Base-by-base conservation (phyloP, 2,888 invertebrate species). In the Scaptomyza cyrtandrae region DNA sequence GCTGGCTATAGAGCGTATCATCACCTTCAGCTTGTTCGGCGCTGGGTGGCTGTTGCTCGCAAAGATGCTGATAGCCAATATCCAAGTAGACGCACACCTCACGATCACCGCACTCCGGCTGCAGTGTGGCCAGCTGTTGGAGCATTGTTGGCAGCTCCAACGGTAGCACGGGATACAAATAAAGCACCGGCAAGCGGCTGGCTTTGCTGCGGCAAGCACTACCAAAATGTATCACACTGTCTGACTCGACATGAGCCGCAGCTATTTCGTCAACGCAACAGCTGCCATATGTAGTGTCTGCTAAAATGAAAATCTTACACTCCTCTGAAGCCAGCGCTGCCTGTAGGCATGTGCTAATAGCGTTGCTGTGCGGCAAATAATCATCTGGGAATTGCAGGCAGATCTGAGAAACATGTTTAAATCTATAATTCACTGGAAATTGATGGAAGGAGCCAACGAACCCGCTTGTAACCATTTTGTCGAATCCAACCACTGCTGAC, bases 381-480 rank as follows among this genome's bases (percentile, higher is more conserved):
- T 94, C 93, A 92, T 98, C 98, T 9, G 98, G 98, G 92, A 98
- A 98, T 93, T 98, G 98, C 45, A 98, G 93, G 74, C 97, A 98
- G 37, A 98, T 95, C 97, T 98, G 39, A 29, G n/a, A 39, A 31
- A 27, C 7, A 19, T 16, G 16, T 62, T 58, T 24, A 39, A 19
- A 19, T 14, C 10, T 37, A 9, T 7, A 24, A 9, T 48, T 3
- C 6, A 48, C 10, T 7, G 6, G 14, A 11, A 14, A 27, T 6
- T 11, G 3, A 2, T 6, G 6, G 6, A 33, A 14, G 4, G 9
- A n/a, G 43, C 13, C 14, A 55, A 82, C 89, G 90, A 91, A 97
- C 97, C 93, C 94, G 95, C 80, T 93, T 89, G 90, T 94, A 96
- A 44, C 93, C 92, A 90, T 95, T 94, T 61, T 93, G 92, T 64